Percentiles rank a stretch among this genome's conserved stretches.
These are phyloP conservation scores for Magallana ariakensis DNA, from an alignment of 1,140 invertebrate genomes.

Conservation along the genomic window DNA sequence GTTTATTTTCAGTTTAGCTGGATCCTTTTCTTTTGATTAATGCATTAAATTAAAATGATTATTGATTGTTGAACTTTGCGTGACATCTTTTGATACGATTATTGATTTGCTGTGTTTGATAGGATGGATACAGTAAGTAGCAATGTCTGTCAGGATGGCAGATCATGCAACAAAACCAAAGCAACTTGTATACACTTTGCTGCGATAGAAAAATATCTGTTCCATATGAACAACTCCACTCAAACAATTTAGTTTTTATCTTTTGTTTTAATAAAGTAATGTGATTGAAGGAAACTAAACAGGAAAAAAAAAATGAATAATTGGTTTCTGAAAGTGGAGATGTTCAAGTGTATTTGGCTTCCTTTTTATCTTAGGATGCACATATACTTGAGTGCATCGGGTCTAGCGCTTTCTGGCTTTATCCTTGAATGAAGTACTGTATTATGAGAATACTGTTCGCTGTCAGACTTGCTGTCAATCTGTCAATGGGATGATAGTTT, in stretches of 20 bases:
- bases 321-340: not conserved
- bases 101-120: conserved; percentile 8
- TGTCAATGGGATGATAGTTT: no score
- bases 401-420: conserved; percentile 30
- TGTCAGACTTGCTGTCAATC: not conserved
- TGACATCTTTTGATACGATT: not conserved
- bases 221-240: conserved; percentile 7
- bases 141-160: not conserved
- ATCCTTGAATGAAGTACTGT: not conserved
- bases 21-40: no score
- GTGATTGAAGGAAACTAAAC: no score
- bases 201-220: no score
- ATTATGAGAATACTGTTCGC: not conserved
- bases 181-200: not conserved
- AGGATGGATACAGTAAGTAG: conserved; percentile 37
- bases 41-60: no score
- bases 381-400: not conserved
- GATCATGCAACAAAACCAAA: not conserved
- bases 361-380: not conserved
- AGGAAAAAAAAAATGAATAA: no score
- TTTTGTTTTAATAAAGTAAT: no score
- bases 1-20: no score
- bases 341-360: not conserved
- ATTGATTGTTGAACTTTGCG: no score
- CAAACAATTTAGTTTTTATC: no score